Evolutionary conservation across 2,888 invertebrate species (phyloP).

Genomic region (Xanthorhoe designata): DNA sequence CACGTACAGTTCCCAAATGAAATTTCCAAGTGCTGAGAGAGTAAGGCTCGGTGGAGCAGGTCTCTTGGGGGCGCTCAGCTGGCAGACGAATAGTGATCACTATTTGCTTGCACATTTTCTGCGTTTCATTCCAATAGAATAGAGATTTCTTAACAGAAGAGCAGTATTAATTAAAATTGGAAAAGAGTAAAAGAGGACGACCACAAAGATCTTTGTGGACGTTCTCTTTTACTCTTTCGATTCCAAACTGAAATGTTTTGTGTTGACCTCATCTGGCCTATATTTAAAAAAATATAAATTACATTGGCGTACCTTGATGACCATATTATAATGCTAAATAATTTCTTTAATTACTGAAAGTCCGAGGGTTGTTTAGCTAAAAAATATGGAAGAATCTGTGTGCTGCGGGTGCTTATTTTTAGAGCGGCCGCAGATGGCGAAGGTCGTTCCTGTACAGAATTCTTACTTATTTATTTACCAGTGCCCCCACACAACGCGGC

Average conservation of each 20-base stretch:
- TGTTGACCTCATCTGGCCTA: constrained; percentile 8
- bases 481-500: constrained; percentile 63
- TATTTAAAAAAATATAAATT: constrained; percentile 9
- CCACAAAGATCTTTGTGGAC: constrained; percentile 39
- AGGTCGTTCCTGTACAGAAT: constrained; percentile 70
- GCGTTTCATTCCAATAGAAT: constrained; percentile 49
- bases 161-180: constrained; percentile 50
- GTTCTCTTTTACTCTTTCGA: constrained; percentile 6
- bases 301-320: constrained; percentile 16
- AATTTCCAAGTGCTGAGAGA: constrained; percentile 74
- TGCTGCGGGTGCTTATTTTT: constrained; percentile 66
- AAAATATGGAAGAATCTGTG: constrained; percentile 45
- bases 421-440: constrained; percentile 75
- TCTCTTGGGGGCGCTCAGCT: constrained; percentile 56
- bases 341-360: constrained; percentile 54
- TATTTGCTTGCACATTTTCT: constrained; percentile 61
- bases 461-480: constrained; percentile 76
- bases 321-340: constrained; percentile 38
- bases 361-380: constrained; percentile 51
- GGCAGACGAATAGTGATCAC: constrained; percentile 55
- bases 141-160: constrained; percentile 45
- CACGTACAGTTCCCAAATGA: constrained; percentile 80
- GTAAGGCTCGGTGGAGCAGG: constrained; percentile 54
- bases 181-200: too few relatives aligned
- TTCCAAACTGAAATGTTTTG: constrained; percentile 8